These are phyloP conservation scores for Oncorhynchus masou DNA, from an alignment of 2,113 vertebrate genomes.

Conservation along the genomic window DNA sequence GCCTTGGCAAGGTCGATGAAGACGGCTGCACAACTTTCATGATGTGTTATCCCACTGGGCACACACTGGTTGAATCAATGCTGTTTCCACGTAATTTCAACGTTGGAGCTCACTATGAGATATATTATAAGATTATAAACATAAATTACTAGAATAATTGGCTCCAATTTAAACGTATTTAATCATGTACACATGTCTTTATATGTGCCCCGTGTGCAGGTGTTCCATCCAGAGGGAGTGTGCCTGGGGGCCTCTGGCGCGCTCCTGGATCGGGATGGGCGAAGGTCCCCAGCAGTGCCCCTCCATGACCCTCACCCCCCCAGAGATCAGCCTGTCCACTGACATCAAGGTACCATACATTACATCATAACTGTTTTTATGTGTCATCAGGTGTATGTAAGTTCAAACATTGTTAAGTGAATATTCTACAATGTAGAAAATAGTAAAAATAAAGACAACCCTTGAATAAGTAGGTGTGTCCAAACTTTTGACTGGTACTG, in stretches of 20 bases:
- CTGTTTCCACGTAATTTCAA: no score
- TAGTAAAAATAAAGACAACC: no score
- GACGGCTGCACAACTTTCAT: no score
- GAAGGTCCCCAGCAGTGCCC: constrained; percentile 86
- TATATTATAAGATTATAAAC: no score
- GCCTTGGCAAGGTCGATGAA: no score
- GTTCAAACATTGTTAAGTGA: no score
- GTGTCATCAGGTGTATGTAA: not conserved
- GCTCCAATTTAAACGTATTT: not conserved
- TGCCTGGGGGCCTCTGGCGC: constrained; percentile 64
- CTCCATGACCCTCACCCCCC: constrained; percentile 84
- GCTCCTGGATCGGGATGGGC: constrained; percentile 83
- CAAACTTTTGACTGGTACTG: not conserved
- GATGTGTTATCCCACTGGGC: no score
- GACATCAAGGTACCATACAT: constrained; percentile 75
- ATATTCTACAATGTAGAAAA: no score
- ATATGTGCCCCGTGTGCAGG: constrained; percentile 47
- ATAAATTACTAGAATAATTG: no score
- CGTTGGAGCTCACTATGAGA: no score
- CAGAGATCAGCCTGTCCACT: constrained; percentile 79
- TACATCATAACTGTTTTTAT: not conserved
- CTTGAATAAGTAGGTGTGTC: no score
- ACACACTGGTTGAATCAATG: no score
- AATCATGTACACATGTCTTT: not conserved
- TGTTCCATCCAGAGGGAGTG: constrained; percentile 90